Evolutionary conservation across 2,797 vertebrate species (phyloP).

Genomic region (Cephalopachus bancanus): DNA sequence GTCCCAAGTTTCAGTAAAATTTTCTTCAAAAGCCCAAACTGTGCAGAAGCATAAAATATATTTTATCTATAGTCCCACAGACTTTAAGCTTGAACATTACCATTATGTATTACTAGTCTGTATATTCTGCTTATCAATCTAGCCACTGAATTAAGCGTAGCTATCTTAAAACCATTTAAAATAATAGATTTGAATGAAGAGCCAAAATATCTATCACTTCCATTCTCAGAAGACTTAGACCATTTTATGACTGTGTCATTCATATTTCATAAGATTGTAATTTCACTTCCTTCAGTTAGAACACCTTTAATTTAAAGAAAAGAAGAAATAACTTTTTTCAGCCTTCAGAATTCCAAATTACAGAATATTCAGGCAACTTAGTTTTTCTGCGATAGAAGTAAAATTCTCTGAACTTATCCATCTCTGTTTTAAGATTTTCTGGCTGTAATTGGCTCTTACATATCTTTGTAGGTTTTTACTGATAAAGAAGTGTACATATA

Average conservation of each 20-base stretch:
- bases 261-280: background rate
- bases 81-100: background rate
- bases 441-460: background rate
- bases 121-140: background rate
- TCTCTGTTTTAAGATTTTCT: background rate
- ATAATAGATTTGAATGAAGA: background rate
- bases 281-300: background rate
- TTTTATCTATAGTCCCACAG: background rate
- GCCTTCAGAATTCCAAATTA: background rate
- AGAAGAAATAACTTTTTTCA: background rate
- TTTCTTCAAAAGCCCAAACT: background rate
- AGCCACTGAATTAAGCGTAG: background rate
- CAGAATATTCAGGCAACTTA: conserved; percentile 11
- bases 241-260: background rate
- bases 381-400: background rate
- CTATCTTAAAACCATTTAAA: background rate
- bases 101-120: background rate
- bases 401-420: background rate
- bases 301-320: background rate
- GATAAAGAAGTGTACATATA: background rate
- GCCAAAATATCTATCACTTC: background rate
- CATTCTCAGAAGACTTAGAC: background rate
- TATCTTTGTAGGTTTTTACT: background rate
- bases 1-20: background rate
- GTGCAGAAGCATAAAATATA: background rate